phyloP scores from a whole-genome alignment of 2,113 vertebrate genomes.

The Bos javanicus region DNA sequence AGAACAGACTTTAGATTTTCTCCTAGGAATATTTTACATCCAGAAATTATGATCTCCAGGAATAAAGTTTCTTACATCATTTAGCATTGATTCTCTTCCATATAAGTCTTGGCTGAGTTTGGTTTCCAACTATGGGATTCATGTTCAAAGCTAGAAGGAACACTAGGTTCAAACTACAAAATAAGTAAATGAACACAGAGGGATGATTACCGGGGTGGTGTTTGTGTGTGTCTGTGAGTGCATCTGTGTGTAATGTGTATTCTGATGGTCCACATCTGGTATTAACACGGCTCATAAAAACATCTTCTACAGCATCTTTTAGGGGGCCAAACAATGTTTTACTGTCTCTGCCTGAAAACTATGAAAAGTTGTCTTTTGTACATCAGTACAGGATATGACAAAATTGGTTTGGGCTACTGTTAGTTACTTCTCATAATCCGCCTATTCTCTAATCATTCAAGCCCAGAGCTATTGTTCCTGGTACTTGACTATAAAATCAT shows the following conservation, averaged over 20 bases:
- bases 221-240: neutral
- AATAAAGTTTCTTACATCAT: slow-evolving; percentile 24
- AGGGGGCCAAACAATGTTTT: neutral
- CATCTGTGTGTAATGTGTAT: neutral
- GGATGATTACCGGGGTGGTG: neutral
- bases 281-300: neutral
- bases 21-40: neutral
- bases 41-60: neutral
- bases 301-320: neutral
- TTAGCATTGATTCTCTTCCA: neutral
- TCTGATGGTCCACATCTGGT: neutral
- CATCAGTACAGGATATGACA: neutral
- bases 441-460: neutral
- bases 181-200: neutral
- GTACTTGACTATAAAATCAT: slow-evolving; percentile 11
- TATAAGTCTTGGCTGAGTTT: neutral
- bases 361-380: slow-evolving; percentile 6
- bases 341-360: neutral
- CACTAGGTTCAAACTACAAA: neutral
- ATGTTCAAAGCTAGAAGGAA: neutral
- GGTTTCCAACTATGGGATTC: neutral
- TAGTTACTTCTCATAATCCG: slow-evolving; percentile 18
- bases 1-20: slow-evolving; percentile 3
- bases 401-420: slow-evolving; percentile 16
- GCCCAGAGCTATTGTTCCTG: neutral